Evolutionary conservation across 2,113 vertebrate genomes (phyloP), one percentile per base, ranked within the genome.

Genomic region (Catharus minimus): DNA sequence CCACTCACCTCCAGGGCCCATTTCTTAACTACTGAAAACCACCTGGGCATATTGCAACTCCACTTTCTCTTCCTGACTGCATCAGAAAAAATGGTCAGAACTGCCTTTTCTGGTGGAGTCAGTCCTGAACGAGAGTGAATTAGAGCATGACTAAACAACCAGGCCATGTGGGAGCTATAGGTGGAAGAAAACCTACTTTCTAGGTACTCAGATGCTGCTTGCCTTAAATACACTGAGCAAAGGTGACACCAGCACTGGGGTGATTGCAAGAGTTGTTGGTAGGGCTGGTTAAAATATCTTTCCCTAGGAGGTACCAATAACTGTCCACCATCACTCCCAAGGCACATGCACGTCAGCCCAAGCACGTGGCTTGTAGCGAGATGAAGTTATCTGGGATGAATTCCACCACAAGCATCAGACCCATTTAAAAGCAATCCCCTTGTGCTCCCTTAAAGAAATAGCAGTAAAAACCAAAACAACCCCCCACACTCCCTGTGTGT

Each of bases 71-170:
- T 93, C 47, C 50, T 55, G 66, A 22, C 50, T 67, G 10, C 15
- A 27, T 72, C 69, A 82, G 64, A 92, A 38, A 76, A 93, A 89
- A 92, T 36, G 75, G 80, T 64, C 86, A 82, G 53, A 89, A 72
- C 24, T 43, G 62, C 50, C 39, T 92, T 53, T 87, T 83, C 75
- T 89, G 75, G 78, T 62, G 52, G 30, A 89, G 71, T 19, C 66
- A 93, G 57, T 47, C 50, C 43, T 55, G 58, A 93, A 73, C 0
- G 0, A 57, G 71, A 66, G 55, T 76, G 89, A 94, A 96, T 76
- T 94, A 89, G 95, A 95, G 95, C 93, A 93, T 93, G 87, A 96
- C 82, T 94, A 85, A 96, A 91, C 67, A 89, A 73, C 21, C 39
- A 82, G 55, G 74, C 71, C 94, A 76, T 24, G 7, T 0, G 16